Base-by-base conservation (phyloP, 2,888 invertebrate genomes). In the Sarcophaga subvicina region DNA sequence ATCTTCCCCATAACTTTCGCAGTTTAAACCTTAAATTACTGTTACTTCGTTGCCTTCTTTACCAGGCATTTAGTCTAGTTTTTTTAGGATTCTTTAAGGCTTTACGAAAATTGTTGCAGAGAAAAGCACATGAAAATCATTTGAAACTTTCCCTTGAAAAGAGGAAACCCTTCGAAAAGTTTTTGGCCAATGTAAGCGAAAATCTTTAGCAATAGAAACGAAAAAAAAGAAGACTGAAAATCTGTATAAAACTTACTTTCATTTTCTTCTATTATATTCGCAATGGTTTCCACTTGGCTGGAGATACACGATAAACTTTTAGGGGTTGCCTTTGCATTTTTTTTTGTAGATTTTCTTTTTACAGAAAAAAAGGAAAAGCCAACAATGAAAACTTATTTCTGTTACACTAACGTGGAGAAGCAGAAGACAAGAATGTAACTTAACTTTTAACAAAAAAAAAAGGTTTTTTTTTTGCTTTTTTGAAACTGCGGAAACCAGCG, bases 121-220 rank as follows among this genome's bases (percentile, higher is more conserved):
- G 22, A 11, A 20, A 20, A 12, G 37, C 20, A 47, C 47, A 17
- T 14, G 27, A 69, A 81, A 66, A 59, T 54, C 45, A 45, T 14
- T 20, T 71, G 4, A 71, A 80, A 80, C 64, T 84, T 71, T 80
- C 71, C 22, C 47, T 47, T 25, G 49, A n/a, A 80, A 76, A 62
- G 37, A 66, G 37, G 37, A 63, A 69, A 69, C 45, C 67, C 67
- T 69, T 47, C 17, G 27, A 62, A 83, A 83, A 83, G 27, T 79
- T 82, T 87, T 83, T 79, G 72, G 81, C 63, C 63, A 79, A 84
- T 72, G 81, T 84, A 79, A 76, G 81, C 87, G 54, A 54, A 54
- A 54, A 54, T 54, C 54, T 54, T 54, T 54, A 54, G 54, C 17
- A 54, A 54, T 17, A 54, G 17, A 54, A 54, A 4, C 12, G 14